Evolutionary conservation across 1,140 invertebrate genomes (phyloP), one percentile per base, ranked within the genome.

Genomic region (Babylonia areolata): DNA sequence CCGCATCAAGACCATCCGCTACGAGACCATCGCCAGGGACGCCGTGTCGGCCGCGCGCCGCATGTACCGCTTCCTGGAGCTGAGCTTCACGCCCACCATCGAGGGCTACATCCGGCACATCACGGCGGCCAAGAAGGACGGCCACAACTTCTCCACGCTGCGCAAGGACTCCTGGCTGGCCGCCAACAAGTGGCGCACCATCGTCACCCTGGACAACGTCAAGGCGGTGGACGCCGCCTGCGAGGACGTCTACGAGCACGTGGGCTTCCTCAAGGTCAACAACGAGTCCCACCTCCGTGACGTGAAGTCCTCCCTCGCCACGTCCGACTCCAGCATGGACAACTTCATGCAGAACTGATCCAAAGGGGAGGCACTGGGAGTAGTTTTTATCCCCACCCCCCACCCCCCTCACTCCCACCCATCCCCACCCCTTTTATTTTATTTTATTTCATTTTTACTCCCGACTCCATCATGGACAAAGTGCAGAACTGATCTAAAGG

Each of bases 11-110:
- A 73, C 73, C 35, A 77, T 87, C 71, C 83, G 54, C 3, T 87
- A 87, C 73, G 86, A 87, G 75, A 83, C 83, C n/a, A 79, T 84
- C 33, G 82, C 78, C 42, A 64, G 23, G 33, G 78, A 87, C 46
- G 73, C 86, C 37, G 54, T 81, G 5, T 28, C 6, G 11, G 82
- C 73, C 23, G 81, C 86, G 35, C 23, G 33, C 5, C 37, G 42
- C 15, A 69, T 87, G 75, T 87, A 84, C 78, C 33, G 81, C 2
- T 87, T 87, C 51, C n/a, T 87, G 28, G 75, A 46, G 75, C 75
- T 84, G 42, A 78, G 78, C 40, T 80, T 84, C 31, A 73, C 81
- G 6, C 81, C 51, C 35, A 69, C 33, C 0, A 80, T 87, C 81
- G 77, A 84, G 15, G 82, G 54, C 77, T 80, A 71, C 42, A 81